Percentiles rank a stretch among this genome's conserved stretches.
phyloP scores from a whole-genome alignment of 2,888 invertebrate species.

The Tolmerus cingulatus region DNA sequence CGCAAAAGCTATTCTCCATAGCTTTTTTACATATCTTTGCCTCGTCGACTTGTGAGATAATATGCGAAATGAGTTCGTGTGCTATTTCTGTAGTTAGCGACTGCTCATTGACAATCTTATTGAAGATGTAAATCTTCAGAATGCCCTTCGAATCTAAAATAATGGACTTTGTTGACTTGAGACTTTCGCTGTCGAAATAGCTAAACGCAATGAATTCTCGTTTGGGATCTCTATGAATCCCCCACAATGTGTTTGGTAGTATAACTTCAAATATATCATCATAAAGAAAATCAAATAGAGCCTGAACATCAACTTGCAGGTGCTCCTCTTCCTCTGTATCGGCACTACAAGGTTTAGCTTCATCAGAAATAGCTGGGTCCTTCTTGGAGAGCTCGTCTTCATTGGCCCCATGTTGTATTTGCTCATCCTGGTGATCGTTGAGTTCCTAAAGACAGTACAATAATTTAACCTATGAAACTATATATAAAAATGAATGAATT shows the following conservation, averaged over 20 bases:
- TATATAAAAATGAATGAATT: not conserved
- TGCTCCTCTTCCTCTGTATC: not conserved
- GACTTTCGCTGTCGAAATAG: slow-evolving; percentile 41
- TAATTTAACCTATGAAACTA: not conserved
- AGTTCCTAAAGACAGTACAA: not conserved
- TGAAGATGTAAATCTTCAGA: slow-evolving; percentile 5
- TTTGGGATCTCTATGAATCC: slow-evolving; percentile 47
- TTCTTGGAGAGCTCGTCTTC: not conserved
- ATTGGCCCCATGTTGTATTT: not conserved
- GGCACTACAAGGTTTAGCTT: not conserved
- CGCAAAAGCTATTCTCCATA: not conserved
- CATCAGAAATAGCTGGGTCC: not conserved
- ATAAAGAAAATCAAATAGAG: slow-evolving; percentile 48
- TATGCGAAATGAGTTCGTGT: not conserved
- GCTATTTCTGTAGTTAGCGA: not conserved
- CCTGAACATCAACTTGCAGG: slow-evolving; percentile 1
- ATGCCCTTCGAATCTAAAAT: not conserved
- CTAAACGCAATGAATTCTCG: slow-evolving; percentile 45
- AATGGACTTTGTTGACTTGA: slow-evolving; percentile 39
- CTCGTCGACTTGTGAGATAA: slow-evolving; percentile 33
- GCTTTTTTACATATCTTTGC: not conserved
- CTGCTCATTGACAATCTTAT: not conserved
- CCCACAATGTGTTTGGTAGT: slow-evolving; percentile 48
- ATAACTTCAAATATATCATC: slow-evolving; percentile 49
- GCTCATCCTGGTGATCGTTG: slow-evolving; percentile 4